Evolutionary conservation across 92 coral and sea anemone species (phyloP).

Genomic region (Palythoa heliodiscus): DNA sequence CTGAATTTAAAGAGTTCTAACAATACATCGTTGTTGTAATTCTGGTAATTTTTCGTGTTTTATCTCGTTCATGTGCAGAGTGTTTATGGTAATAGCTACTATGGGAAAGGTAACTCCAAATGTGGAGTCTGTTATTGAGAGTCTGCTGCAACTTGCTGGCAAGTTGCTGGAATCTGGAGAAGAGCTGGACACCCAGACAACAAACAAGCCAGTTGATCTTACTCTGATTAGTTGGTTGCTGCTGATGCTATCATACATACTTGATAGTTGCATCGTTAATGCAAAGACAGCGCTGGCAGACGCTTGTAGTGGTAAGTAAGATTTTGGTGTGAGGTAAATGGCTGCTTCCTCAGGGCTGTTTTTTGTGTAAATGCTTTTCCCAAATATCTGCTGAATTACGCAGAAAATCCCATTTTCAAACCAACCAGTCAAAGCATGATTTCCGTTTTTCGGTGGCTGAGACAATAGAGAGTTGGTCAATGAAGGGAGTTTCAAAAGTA

Average conservation of each 20-base stretch:
- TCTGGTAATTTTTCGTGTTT: background rate
- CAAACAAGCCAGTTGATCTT: constrained; percentile 55
- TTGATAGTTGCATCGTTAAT: constrained; percentile 73
- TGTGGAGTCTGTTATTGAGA: constrained; percentile 66
- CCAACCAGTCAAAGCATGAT: too few relatives aligned
- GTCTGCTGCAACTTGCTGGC: constrained; percentile 81
- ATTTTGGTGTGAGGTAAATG: background rate
- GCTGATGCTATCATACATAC: constrained; percentile 78
- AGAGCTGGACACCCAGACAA: constrained; percentile 46
- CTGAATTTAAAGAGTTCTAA: too few relatives aligned
- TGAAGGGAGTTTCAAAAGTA: too few relatives aligned
- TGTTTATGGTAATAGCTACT: constrained; percentile 82
- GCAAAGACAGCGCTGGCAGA: constrained; percentile 35
- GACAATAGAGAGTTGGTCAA: too few relatives aligned
- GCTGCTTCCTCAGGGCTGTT: background rate
- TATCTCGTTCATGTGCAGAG: constrained; percentile 48
- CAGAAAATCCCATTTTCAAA: too few relatives aligned
- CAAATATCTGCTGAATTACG: too few relatives aligned
- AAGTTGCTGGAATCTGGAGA: constrained; percentile 58
- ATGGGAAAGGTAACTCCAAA: constrained; percentile 87
- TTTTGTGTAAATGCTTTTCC: background rate
- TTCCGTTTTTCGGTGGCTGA: too few relatives aligned
- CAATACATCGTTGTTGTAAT: too few relatives aligned
- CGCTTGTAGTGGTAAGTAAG: background rate
- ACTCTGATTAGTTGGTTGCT: constrained; percentile 88